These are phyloP conservation scores for Porites lutea DNA, from an alignment of 64 coral and sea anemone species.

Conservation along the genomic window DNA sequence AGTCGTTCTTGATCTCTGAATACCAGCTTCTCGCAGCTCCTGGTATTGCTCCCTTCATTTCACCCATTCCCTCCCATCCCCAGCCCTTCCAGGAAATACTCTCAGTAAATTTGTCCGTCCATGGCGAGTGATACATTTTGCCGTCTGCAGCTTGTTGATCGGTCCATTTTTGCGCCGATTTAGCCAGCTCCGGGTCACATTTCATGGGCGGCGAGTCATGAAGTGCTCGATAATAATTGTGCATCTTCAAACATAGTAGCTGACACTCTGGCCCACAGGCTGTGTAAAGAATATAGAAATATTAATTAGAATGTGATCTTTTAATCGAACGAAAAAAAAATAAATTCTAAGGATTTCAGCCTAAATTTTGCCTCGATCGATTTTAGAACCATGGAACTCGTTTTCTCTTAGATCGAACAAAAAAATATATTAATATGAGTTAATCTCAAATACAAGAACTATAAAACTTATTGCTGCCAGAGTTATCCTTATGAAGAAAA, in stretches of 20 bases:
- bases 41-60: slow-evolving; percentile 74
- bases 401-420: too few relatives aligned
- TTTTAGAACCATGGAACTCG: too few relatives aligned
- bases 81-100: slow-evolving; percentile 84
- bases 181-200: slow-evolving; percentile 73
- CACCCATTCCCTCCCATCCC: slow-evolving; percentile 56
- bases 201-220: slow-evolving; percentile 61
- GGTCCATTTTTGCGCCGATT: slow-evolving; percentile 80
- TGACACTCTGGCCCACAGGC: slow-evolving; percentile 78
- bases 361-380: too few relatives aligned
- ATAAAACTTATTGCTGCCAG: too few relatives aligned
- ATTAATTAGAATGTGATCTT: too few relatives aligned
- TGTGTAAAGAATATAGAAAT: not conserved
- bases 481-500: too few relatives aligned
- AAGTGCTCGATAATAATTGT: slow-evolving; percentile 82
- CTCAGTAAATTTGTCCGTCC: slow-evolving; percentile 48
- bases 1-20: slow-evolving; percentile 86
- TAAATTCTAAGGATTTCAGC: too few relatives aligned
- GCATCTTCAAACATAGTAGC: slow-evolving; percentile 72
- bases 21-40: slow-evolving; percentile 90
- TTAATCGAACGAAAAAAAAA: too few relatives aligned
- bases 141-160: slow-evolving; percentile 43
- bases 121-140: slow-evolving; percentile 25
- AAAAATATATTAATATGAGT: too few relatives aligned
- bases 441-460: too few relatives aligned